Percentiles rank a stretch among this genome's conserved stretches.
Evolutionary conservation across 1,140 invertebrate genomes (phyloP).

Genomic region (Macrobrachium nipponense): DNA sequence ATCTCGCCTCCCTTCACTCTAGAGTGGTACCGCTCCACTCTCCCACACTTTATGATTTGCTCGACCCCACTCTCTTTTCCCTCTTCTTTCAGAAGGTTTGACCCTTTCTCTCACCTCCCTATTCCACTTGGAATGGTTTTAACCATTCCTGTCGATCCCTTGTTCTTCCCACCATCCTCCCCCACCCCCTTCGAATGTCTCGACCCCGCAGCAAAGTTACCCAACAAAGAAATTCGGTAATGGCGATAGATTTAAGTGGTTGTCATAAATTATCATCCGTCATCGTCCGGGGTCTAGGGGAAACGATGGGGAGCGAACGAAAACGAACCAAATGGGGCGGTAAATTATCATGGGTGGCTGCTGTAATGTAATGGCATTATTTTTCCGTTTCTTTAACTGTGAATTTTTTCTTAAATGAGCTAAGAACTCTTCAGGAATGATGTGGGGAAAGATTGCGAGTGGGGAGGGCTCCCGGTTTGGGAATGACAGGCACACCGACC

Average conservation of each 20-base stretch:
- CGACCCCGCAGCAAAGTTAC: neutral
- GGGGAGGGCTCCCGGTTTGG: too few relatives aligned
- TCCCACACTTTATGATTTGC: neutral
- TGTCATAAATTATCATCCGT: constrained; percentile 41
- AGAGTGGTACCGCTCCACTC: neutral
- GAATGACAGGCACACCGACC: too few relatives aligned
- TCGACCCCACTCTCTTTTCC: neutral
- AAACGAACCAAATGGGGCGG: constrained; percentile 8
- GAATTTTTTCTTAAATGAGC: too few relatives aligned
- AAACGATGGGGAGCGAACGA: constrained; percentile 18
- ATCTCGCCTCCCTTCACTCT: neutral
- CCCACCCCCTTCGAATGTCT: neutral
- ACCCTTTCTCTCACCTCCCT: neutral
- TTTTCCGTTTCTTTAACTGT: neutral
- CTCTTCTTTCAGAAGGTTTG: neutral
- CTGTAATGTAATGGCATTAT: constrained; percentile 28
- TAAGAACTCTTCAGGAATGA: too few relatives aligned
- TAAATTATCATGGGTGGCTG: constrained; percentile 4
- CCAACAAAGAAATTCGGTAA: neutral
- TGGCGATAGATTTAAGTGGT: constrained; percentile 16
- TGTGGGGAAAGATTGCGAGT: too few relatives aligned
- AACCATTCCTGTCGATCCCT: neutral
- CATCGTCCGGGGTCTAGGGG: constrained; percentile 1
- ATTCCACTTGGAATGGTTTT: neutral
- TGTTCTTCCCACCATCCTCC: neutral